A percentile compares a stretch with the other conserved stretches of the same genome.
Conservation (phyloP, 1,140 invertebrate genomes). For the Drosophila parvula region DNA sequence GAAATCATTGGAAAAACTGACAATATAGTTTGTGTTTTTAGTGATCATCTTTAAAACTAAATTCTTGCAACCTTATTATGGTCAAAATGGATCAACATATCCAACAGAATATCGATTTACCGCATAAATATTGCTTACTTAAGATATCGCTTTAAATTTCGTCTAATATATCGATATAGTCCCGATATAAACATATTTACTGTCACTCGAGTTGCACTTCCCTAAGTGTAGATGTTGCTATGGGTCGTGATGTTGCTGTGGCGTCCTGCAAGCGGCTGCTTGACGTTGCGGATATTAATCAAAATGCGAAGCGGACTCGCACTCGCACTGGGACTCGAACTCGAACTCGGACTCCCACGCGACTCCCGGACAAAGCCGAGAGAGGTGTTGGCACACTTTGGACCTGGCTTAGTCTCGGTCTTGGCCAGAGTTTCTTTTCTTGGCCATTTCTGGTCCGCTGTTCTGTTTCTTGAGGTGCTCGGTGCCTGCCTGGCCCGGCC, state of each 20-base stretch:
- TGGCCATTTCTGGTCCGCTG: slow-evolving; percentile 12
- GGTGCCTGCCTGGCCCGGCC: neutral
- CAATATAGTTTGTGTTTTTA: too few relatives aligned
- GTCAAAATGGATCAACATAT: too few relatives aligned
- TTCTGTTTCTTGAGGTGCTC: slow-evolving; percentile 38
- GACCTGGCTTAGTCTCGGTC: slow-evolving; percentile 57
- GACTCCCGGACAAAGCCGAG: slow-evolving; percentile 20
- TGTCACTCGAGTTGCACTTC: neutral
- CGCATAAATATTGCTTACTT: too few relatives aligned
- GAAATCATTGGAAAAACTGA: too few relatives aligned
- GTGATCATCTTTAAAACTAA: too few relatives aligned
- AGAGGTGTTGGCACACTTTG: slow-evolving; percentile 65
- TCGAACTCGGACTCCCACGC: slow-evolving; percentile 33
- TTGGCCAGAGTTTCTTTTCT: slow-evolving; percentile 51
- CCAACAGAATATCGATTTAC: too few relatives aligned
- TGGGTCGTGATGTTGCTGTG: slow-evolving; percentile 36
- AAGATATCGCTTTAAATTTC: too few relatives aligned
- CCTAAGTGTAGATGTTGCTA: slow-evolving; percentile 8
- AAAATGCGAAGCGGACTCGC: slow-evolving; percentile 53
- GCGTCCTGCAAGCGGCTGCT: slow-evolving; percentile 37
- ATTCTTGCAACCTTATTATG: too few relatives aligned
- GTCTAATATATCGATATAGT: too few relatives aligned
- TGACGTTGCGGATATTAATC: slow-evolving; percentile 77
- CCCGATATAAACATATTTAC: too few relatives aligned
- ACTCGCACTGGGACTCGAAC: slow-evolving; percentile 14